These are phyloP conservation scores for Phyllostomus hastatus DNA, from an alignment of 2,113 vertebrate species.

Conservation along the genomic window DNA sequence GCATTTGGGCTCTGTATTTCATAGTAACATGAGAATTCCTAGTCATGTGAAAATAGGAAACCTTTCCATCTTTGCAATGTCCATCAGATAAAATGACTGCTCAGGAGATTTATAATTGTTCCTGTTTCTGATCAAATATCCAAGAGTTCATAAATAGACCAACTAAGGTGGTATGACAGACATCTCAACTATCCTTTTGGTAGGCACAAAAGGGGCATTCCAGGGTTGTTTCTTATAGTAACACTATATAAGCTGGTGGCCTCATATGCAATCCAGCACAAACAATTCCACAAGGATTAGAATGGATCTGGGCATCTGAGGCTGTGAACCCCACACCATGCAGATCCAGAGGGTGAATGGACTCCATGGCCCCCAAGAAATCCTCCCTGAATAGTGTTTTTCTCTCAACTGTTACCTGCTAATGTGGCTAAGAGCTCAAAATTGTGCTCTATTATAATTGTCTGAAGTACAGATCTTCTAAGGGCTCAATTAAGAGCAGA, in stretches of 20 bases:
- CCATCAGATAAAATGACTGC: not conserved
- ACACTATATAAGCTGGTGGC: not conserved
- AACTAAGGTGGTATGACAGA: not conserved
- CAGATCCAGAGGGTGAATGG: not conserved
- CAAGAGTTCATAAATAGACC: not conserved
- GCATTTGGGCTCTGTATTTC: not conserved
- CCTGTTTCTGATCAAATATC: not conserved
- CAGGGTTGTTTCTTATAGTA: not conserved
- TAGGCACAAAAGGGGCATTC: not conserved
- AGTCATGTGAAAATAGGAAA: not conserved
- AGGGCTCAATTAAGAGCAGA: not conserved
- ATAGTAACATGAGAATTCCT: not conserved
- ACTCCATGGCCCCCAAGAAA: not conserved
- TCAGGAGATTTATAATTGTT: conserved; percentile 1
- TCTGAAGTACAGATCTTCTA: conserved; percentile 4
- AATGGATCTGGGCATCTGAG: not conserved
- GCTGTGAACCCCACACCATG: not conserved
- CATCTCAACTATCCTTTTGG: not conserved
- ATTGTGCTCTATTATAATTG: not conserved
- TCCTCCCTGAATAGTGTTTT: not conserved
- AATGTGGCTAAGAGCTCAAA: not conserved
- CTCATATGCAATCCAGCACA: not conserved
- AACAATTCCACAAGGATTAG: not conserved
- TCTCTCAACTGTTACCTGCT: not conserved
- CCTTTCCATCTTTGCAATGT: not conserved